phyloP scores from a whole-genome alignment of 2,888 invertebrate species.

The Diplazon laetatorius region DNA sequence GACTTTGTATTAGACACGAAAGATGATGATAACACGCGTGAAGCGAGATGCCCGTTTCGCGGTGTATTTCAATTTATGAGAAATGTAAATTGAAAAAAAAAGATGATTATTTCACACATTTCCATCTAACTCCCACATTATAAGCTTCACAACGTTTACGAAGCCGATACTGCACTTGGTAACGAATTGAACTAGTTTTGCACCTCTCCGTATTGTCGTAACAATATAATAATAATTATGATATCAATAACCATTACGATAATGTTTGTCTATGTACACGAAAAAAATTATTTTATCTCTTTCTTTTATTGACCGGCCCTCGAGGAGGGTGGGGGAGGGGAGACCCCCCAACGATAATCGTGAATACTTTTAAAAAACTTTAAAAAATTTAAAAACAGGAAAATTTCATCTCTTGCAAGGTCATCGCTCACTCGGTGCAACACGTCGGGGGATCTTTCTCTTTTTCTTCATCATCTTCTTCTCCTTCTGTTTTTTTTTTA shows the following conservation, averaged over 20 bases:
- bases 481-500: constrained; percentile 24
- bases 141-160: constrained; percentile 64
- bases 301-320: constrained; percentile 18
- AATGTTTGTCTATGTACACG: constrained; percentile 73
- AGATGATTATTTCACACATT: constrained; percentile 57
- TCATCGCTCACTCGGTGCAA: constrained; percentile 39
- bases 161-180: constrained; percentile 76
- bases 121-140: constrained; percentile 63
- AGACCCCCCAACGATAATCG: no score
- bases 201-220: constrained; percentile 69
- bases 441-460: constrained; percentile 9
- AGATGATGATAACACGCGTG: constrained; percentile 52
- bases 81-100: constrained; percentile 38
- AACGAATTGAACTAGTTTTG: constrained; percentile 78
- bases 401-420: constrained; percentile 25
- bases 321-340: no score
- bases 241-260: constrained; percentile 60
- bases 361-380: no score
- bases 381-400: no score
- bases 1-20: constrained; percentile 33
- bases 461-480: no score
- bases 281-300: constrained; percentile 60
- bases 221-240: constrained; percentile 58
- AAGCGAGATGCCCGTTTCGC: constrained; percentile 64
- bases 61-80: constrained; percentile 53